Evolutionary conservation across 2,113 vertebrate genomes (phyloP), one percentile per base, ranked within the genome.

Genomic region (Uria aalge): DNA sequence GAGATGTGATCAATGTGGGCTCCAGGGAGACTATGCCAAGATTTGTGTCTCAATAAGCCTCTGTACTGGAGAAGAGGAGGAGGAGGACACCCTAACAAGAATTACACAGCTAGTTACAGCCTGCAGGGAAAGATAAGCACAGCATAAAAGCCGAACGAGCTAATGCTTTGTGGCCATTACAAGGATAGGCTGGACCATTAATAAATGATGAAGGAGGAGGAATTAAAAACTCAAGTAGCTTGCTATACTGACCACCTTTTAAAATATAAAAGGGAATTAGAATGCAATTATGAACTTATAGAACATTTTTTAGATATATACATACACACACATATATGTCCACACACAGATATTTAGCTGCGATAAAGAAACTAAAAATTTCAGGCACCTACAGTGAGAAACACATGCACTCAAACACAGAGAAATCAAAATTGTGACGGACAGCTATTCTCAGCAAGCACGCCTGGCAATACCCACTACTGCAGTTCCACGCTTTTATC

Each of bases 161-260:
- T 92, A 94, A 87, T 73, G 85, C 53, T 92, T 57, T 85, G 69
- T 85, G 75, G 77, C 69, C 66, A 91, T 92, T 95, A 94, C 64
- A 91, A 62, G 72, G 63, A 88, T 29, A 85, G 67, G 55, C 75
- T 50, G 53, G 26, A 55, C 62, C 82, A 87, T 95, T 91, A 96
- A 94, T 95, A 97, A 96, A 88, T 92, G 69, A 96, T 94, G 68
- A 78, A 95, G 79, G 73, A 88, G 56, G 11, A 88, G 59, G 77
- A 85, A 94, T 85, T 92, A 96, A 96, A 40, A 86, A 92, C n/a
- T 85, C 53, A 55, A 90, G 71, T 23, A 95, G 86, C 64, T 78
- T 83, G 64, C 88, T 89, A 86, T 27, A 48, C n/a, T 91, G 92
- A 93, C 85, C 94, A 92, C 59, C 76, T 89, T 94, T 91, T 93